Evolutionary conservation across 2,888 invertebrate genomes (phyloP).

Genomic region (Drosophila mimetica): DNA sequence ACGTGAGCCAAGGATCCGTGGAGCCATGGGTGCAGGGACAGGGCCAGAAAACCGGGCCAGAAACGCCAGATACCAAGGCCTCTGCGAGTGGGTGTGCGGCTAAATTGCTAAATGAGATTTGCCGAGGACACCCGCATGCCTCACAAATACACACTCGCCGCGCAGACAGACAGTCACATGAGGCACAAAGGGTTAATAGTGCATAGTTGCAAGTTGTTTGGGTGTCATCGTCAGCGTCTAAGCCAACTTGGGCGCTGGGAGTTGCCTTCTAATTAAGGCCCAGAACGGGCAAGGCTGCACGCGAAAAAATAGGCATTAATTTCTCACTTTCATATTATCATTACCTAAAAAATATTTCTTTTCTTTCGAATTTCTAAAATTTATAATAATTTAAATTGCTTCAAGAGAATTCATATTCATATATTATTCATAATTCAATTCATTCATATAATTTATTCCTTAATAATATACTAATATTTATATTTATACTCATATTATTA

Average conservation of each 20-base stretch:
- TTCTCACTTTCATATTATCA: too few species aligned
- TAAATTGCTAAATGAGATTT: conserved; percentile 82
- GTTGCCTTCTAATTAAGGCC: conserved; percentile 70
- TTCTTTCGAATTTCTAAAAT: too few species aligned
- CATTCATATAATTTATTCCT: too few species aligned
- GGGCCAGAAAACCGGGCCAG: conserved; percentile 9
- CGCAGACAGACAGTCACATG: conserved; percentile 41
- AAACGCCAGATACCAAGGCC: conserved; percentile 16
- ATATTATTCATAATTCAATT: too few species aligned
- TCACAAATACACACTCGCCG: conserved; percentile 5
- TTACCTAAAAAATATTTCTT: too few species aligned
- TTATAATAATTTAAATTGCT: too few species aligned
- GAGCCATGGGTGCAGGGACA: conserved; percentile 42
- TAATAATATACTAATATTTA: too few species aligned
- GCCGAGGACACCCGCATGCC: conserved; percentile 71
- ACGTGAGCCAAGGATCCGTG: conserved; percentile 59
- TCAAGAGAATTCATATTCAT: too few species aligned
- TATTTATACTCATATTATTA: too few species aligned
- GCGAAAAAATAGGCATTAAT: background rate
- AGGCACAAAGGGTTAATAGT: conserved; percentile 77
- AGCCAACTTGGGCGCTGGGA: conserved; percentile 45
- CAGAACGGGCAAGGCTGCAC: conserved; percentile 26
- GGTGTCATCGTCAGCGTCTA: conserved; percentile 48
- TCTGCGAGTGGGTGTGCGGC: conserved; percentile 78
- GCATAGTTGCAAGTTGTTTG: conserved; percentile 70